Evolutionary conservation across 1,140 invertebrate genomes (phyloP).

Genomic region (Drosophila sp.): DNA sequence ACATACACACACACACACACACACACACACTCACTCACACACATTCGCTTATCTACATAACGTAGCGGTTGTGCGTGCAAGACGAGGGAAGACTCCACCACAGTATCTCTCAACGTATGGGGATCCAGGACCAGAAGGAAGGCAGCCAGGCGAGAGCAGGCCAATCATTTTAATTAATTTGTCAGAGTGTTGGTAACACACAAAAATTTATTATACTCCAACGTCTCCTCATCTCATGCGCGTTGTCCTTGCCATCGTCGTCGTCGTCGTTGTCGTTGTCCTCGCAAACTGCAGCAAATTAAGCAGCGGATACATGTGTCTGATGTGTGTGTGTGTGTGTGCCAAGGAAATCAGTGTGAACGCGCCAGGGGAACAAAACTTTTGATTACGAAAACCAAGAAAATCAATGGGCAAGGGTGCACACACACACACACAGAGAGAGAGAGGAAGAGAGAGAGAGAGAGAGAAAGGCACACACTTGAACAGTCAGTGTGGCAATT

Average conservation of each 20-base stretch:
- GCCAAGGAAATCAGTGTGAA: conserved; percentile 73
- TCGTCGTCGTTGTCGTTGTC: conserved; percentile 4
- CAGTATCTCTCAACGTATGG: neutral
- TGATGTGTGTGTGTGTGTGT: conserved; percentile 33
- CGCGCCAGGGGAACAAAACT: conserved; percentile 74
- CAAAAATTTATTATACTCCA: conserved; percentile 84
- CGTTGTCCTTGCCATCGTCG: conserved; percentile 12
- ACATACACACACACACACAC: conserved; percentile 21
- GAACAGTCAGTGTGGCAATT: conserved; percentile 9
- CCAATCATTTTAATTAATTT: conserved; percentile 85
- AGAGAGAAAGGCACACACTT: too few species aligned
- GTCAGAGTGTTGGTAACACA: conserved; percentile 83
- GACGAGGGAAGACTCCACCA: neutral
- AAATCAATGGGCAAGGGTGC: conserved; percentile 64
- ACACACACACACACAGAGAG: conserved; percentile 15
- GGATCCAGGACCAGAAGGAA: conserved; percentile 1
- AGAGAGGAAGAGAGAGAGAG: too few species aligned
- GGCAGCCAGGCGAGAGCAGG: conserved; percentile 57
- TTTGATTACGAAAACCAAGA: conserved; percentile 80
- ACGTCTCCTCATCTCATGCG: conserved; percentile 46
- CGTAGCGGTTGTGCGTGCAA: conserved; percentile 32
- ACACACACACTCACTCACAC: conserved; percentile 16
- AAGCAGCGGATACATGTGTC: conserved; percentile 47
- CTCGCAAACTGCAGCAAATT: conserved; percentile 71
- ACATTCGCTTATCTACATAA: conserved; percentile 74